phyloP scores from a whole-genome alignment of 2,888 invertebrate genomes.

The Phymatocera aterrima region DNA sequence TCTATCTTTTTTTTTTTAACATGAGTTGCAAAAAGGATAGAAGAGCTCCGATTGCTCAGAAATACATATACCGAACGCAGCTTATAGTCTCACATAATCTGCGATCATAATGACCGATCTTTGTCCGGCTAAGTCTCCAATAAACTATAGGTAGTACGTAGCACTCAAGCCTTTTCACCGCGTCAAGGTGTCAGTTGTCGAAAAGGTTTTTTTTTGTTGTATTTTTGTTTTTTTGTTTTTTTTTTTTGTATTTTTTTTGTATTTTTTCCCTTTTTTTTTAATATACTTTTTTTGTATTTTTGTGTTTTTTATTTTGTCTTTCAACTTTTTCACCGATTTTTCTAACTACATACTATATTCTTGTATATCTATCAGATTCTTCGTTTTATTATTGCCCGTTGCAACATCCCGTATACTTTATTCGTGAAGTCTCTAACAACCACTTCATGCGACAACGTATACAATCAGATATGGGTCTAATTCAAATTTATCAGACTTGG shows the following conservation, averaged over 20 bases:
- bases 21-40: too few species aligned
- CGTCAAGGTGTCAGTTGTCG: background rate
- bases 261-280: background rate
- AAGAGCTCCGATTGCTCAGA: too few species aligned
- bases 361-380: background rate
- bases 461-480: slow-evolving; percentile 1
- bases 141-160: too few species aligned
- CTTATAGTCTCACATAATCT: too few species aligned
- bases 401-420: background rate
- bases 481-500: background rate
- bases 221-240: background rate
- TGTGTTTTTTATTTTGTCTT: background rate
- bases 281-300: background rate
- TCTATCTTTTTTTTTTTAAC: too few species aligned
- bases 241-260: background rate
- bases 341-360: background rate
- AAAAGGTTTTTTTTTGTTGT: background rate
- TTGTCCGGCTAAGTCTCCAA: too few species aligned
- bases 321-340: background rate
- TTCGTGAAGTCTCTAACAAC: background rate
- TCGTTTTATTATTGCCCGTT: background rate
- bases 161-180: too few species aligned
- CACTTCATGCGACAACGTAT: background rate
- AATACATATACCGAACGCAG: too few species aligned
- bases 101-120: too few species aligned